Evolutionary conservation across 1,140 invertebrate species (phyloP).

Genomic region (Pygmarrhopalites habei): DNA sequence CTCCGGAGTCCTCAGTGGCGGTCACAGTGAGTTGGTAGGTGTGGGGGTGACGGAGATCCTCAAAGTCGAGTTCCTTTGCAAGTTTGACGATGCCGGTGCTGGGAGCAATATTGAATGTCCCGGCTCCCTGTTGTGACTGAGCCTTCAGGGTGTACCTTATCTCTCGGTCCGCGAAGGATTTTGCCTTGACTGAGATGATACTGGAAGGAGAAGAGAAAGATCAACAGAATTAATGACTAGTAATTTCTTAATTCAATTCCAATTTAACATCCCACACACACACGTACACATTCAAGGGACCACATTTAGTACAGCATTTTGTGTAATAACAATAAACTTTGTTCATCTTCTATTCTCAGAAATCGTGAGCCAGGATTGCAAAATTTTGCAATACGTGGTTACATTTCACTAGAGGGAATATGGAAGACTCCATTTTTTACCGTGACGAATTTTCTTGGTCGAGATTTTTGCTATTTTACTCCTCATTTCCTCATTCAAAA

Average conservation of each 20-base stretch:
- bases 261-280: background rate
- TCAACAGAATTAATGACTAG: background rate
- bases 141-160: conserved; percentile 89
- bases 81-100: conserved; percentile 88
- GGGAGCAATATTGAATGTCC: conserved; percentile 89
- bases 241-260: background rate
- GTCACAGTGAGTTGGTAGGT: conserved; percentile 86
- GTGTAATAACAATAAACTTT: too few species aligned
- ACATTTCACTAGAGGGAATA: too few species aligned
- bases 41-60: conserved; percentile 84
- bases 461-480: too few species aligned
- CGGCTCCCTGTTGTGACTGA: conserved; percentile 77
- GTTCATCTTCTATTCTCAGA: too few species aligned
- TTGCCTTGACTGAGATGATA: conserved; percentile 92
- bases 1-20: conserved; percentile 89
- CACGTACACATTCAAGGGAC: background rate
- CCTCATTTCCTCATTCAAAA: too few species aligned
- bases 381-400: too few species aligned
- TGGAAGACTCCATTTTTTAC: too few species aligned
- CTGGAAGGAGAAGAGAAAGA: conserved; percentile 51
- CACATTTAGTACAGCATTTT: background rate
- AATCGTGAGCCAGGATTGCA: too few species aligned
- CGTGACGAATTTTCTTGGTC: too few species aligned
- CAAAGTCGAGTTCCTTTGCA: conserved; percentile 90
- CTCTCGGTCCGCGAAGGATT: conserved; percentile 89